Evolutionary conservation across 2,888 invertebrate species (phyloP), one percentile per base, ranked within the genome.

Genomic region (Meliscaeva auricollis): DNA sequence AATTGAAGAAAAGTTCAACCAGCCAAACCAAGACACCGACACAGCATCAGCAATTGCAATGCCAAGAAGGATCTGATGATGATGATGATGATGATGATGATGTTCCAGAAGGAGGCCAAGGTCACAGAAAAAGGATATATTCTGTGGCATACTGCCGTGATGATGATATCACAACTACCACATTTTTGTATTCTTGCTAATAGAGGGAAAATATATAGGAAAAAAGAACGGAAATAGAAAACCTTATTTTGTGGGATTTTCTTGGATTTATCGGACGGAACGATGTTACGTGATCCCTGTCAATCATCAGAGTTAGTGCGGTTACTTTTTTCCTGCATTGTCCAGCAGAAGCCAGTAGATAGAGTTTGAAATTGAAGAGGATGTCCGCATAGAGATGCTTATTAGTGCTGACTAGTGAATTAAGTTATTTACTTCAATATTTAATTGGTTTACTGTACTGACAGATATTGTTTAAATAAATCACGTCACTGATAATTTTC

Each of bases 201-300:
- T 13, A 13, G 38, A 9, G 38, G 20, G 8, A n/a, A 38, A 50
- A 38, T 15, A 6, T 35, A 35, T 22, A 22, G 35, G 13, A 13
- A 38, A 38, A 38, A 38, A 8, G 1, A 38, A 50, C 50, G 66
- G 48, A 17, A 52, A 56, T 32, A 17, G 58, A 56, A 38, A 74
- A 69, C 30, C 52, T 74, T 69, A 62, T 62, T 80, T 69, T 17
- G 62, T 69, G 74, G 60, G 62, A 80, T 80, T 80, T 54, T 69
- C 74, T 74, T 44, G 41, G 74, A 48, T 74, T 80, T 69, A 69
- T 69, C 69, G 26, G 32, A 74, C 62, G 44, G 32, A 74, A 52
- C 74, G 35, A 54, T 74, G 80, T 74, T 74, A 80, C 80, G 80
- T 80, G 80, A 74, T 80, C 69, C 50, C 35, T 74, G 64, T 68